Evolutionary conservation across 2,113 vertebrate genomes (phyloP).

Genomic region (Numenius arquata): DNA sequence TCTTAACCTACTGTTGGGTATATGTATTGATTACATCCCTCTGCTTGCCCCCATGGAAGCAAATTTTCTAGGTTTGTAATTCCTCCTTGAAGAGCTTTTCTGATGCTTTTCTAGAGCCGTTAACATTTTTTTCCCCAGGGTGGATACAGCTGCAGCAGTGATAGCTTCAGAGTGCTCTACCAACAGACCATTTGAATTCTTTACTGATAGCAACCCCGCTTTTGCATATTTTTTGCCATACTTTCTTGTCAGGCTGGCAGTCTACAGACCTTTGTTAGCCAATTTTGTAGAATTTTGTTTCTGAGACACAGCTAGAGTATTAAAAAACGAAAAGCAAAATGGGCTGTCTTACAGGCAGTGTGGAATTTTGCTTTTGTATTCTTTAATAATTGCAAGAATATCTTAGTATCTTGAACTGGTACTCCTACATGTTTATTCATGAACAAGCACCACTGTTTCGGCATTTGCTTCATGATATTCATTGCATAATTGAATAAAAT

Average conservation of each 20-base stretch:
- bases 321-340: not conserved
- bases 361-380: not conserved
- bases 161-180: not conserved
- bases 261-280: not conserved
- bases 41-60: fast-evolving
- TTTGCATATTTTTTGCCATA: not conserved
- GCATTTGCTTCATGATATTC: not conserved
- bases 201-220: not conserved
- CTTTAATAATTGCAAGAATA: not conserved
- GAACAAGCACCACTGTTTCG: not conserved
- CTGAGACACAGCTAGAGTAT: not conserved
- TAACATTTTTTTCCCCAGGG: not conserved
- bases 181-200: not conserved
- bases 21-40: not conserved
- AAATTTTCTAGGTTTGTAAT: not conserved
- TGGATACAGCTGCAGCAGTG: not conserved
- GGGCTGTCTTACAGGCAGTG: not conserved
- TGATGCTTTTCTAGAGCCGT: not conserved
- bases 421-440: not conserved
- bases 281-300: not conserved
- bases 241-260: not conserved
- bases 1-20: not conserved
- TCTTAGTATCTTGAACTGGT: not conserved
- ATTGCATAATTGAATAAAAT: not conserved
- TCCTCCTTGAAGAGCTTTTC: not conserved